Percentiles rank a stretch among this genome's conserved stretches.
Evolutionary conservation across 2,113 vertebrate species (phyloP).

Genomic region (Orientallactaga bullata): DNA sequence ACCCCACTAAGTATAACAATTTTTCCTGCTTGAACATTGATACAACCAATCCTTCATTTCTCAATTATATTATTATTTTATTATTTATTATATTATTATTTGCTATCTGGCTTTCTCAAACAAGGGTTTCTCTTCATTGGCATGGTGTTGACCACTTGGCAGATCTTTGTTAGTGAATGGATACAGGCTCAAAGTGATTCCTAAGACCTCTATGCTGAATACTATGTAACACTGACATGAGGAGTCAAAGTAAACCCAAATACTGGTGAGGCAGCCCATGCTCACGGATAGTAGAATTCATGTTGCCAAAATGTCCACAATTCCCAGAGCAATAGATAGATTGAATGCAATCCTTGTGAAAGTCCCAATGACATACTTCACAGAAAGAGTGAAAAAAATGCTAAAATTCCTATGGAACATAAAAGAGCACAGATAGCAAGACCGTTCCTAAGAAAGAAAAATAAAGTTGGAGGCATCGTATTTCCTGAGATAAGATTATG

Average conservation of each 20-base stretch:
- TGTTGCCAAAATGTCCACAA: background rate
- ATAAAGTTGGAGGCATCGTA: background rate
- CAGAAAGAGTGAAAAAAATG: background rate
- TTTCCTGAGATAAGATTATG: background rate
- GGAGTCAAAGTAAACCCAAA: background rate
- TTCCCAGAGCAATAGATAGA: background rate
- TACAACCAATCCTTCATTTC: background rate
- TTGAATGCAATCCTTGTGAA: background rate
- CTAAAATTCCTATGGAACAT: background rate
- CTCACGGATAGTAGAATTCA: background rate
- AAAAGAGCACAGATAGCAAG: background rate
- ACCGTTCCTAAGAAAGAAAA: background rate
- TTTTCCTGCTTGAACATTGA: background rate
- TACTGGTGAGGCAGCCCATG: background rate
- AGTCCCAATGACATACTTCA: background rate
- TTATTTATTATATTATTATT: no score
- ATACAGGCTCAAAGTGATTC: constrained; percentile 43
- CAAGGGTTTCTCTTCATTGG: background rate
- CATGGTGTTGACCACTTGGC: background rate
- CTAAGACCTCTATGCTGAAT: background rate
- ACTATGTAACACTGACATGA: background rate
- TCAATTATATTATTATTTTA: no score
- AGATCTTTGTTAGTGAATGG: constrained; percentile 40
- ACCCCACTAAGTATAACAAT: background rate
- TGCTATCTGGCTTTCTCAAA: constrained; percentile 21